These are phyloP conservation scores for Drosophila biarmipes DNA, from an alignment of 1,140 invertebrate species.

Conservation along the genomic window DNA sequence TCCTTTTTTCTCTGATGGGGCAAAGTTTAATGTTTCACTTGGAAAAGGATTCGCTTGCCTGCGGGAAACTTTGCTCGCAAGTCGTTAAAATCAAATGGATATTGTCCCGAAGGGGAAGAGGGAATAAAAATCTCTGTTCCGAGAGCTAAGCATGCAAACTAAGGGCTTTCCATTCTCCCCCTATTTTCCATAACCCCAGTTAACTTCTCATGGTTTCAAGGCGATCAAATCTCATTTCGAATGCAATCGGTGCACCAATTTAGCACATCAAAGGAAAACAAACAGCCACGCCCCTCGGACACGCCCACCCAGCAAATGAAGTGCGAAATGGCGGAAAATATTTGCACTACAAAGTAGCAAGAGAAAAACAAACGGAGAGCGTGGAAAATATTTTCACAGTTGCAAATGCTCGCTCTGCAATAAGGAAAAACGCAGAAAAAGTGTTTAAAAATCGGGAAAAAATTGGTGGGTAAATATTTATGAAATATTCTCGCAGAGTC, in stretches of 20 bases:
- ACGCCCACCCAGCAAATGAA: conserved; percentile 35
- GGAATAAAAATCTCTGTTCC: neutral
- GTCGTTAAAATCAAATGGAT: conserved; percentile 51
- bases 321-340: conserved; percentile 42
- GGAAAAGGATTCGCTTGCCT: conserved; percentile 18
- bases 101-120: conserved; percentile 4
- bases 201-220: conserved; percentile 24
- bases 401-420: conserved; percentile 17
- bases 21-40: conserved; percentile 55
- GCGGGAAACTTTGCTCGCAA: conserved; percentile 41
- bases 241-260: conserved; percentile 51
- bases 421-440: neutral
- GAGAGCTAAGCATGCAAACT: conserved; percentile 5
- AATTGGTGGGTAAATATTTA: conserved; percentile 48
- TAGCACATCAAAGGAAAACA: conserved; percentile 38
- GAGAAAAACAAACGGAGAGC: conserved; percentile 27
- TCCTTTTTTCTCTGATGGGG: conserved; percentile 16
- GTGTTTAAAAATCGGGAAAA: conserved; percentile 18
- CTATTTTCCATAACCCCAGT: neutral
- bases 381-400: conserved; percentile 44
- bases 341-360: conserved; percentile 55
- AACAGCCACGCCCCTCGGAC: conserved; percentile 6
- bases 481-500: conserved; percentile 43
- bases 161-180: neutral
- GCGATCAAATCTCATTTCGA: conserved; percentile 32